Evolutionary conservation across 2,888 invertebrate species (phyloP), one percentile per base, ranked within the genome.

Genomic region (Mimachlamys varia): DNA sequence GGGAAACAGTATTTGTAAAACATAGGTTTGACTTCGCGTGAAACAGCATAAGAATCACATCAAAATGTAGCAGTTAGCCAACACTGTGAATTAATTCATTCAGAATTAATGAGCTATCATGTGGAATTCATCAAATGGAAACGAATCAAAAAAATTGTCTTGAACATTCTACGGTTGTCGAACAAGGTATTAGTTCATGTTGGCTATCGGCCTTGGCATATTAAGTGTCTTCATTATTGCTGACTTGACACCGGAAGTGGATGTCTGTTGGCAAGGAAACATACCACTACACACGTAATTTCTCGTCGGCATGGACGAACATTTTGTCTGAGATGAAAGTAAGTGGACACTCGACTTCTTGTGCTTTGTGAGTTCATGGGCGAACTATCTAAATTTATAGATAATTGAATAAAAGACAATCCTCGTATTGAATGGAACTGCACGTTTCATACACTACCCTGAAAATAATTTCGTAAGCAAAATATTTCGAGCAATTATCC

Each of bases 401-500:
- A 7, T 76, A 76, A 76, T 58, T 58, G 58, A 58, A 58, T 58
- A 58, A 58, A 58, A 58, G 58, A 58, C 58, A 58, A 76, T 33
- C 76, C 33, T 27, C 27, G 76, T 33, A 33, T 33, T 76, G 33
- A 10, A 33, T 76, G 22, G 33, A 22, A 76, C 76, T 27, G 27
- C 33, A 76, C 76, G 1, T 27, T 76, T 33, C 22, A 2, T 76
- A 15, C 17, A 76, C 13, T 76, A 10, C 76, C 13, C 27, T 33
- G 33, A 76, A 76, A 76, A 76, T 33, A 76, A 58, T 58, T 22
- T 58, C 58, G 58, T 76, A 76, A 76, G 76, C 33, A 27, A 58
- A 76, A 76, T 33, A 33, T 76, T 33, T 76, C 58, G 33, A 76
- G 33, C 76, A 76, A 76, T 76, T 76, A 76, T 76, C 33, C 76